Conservation (phyloP, 2,113 vertebrate genomes). For the Clarias batrachus region DNA sequence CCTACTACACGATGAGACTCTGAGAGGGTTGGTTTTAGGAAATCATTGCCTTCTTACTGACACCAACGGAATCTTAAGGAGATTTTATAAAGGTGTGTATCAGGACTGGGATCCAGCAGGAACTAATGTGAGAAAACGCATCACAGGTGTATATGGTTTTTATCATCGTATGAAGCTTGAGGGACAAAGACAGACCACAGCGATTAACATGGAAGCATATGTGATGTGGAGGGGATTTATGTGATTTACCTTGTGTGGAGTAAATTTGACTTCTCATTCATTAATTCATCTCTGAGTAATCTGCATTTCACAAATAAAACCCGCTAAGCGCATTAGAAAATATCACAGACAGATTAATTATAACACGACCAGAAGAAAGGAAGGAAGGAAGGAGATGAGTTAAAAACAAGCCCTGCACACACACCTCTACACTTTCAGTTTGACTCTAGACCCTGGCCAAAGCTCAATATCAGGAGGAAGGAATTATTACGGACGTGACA, state of each 20-base stretch:
- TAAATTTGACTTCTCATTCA: neutral
- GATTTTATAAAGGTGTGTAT: neutral
- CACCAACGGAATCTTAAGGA: neutral
- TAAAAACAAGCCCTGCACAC: neutral
- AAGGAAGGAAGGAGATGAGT: neutral
- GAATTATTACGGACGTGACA: neutral
- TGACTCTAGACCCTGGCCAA: conserved; percentile 33
- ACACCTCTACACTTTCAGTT: neutral
- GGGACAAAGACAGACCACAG: too few relatives aligned
- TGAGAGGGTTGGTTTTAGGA: conserved; percentile 5
- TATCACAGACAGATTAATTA: neutral
- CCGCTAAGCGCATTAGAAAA: neutral
- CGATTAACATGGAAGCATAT: neutral
- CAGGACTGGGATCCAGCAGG: neutral
- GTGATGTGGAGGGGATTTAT: neutral
- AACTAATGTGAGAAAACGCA: neutral
- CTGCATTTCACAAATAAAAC: neutral
- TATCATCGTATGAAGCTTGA: neutral
- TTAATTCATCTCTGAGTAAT: neutral
- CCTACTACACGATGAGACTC: conserved; percentile 26
- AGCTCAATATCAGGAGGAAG: conserved; percentile 27
- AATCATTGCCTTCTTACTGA: conserved; percentile 26
- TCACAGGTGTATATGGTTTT: neutral
- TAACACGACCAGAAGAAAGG: neutral
- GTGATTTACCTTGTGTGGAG: neutral